phyloP scores from a whole-genome alignment of 1,140 invertebrate species.

The Eumeta japonica region DNA sequence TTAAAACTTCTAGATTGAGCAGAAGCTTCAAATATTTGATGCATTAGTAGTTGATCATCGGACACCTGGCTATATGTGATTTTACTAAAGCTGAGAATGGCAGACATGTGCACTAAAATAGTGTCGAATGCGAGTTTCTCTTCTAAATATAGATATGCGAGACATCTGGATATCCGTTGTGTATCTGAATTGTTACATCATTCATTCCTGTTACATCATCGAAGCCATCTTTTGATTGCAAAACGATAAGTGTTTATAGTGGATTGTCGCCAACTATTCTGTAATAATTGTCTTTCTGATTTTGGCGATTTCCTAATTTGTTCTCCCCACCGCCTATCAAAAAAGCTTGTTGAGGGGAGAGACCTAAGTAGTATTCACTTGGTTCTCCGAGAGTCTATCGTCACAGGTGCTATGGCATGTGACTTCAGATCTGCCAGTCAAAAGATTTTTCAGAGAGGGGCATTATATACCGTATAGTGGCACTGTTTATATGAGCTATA shows the following conservation, averaged over 20 bases:
- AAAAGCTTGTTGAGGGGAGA: no score
- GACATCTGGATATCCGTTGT: not conserved
- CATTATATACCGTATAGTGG: no score
- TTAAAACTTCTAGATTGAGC: not conserved
- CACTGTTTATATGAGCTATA: no score
- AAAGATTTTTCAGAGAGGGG: no score
- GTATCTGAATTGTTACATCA: not conserved
- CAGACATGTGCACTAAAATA: conserved; percentile 5
- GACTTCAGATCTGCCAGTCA: no score
- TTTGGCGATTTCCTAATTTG: no score
- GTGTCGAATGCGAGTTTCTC: conserved; percentile 2
- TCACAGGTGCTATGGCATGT: no score
- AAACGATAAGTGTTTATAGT: conserved; percentile 1
- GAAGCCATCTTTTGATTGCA: not conserved
- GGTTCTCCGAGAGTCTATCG: no score
- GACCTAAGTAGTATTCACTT: no score
- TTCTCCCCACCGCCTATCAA: no score
- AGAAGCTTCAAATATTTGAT: not conserved
- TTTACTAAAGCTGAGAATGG: conserved; percentile 3
- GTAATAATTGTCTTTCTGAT: conserved; percentile 2
- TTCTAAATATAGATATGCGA: not conserved
- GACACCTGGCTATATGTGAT: not conserved
- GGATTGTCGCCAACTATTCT: conserved; percentile 2
- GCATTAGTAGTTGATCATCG: not conserved
- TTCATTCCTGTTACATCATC: not conserved